Base-by-base conservation (phyloP, 1,140 invertebrate species). In the Penaeus japonicus region DNA sequence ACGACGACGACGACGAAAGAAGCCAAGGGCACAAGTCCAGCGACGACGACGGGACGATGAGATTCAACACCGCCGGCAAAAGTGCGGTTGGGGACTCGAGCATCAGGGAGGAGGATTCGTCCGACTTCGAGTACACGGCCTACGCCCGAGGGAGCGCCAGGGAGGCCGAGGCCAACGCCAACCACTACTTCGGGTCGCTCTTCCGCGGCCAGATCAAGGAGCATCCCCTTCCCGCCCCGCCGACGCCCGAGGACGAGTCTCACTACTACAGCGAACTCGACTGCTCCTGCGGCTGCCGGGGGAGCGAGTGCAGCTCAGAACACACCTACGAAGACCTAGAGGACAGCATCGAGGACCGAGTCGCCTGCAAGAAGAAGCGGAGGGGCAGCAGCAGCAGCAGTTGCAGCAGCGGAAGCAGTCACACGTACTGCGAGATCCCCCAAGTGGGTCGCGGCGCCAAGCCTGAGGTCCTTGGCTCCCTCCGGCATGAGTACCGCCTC, bases 41-140 rank as follows among this genome's bases (percentile, higher is more conserved):
- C n/a, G 87, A 88, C 65, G 87, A 88, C 32, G 87, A 88, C 77
- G 87, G 87, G 15, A 88, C 87, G n/a, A 82, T 83, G 80, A 83
- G 87, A 27, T 88, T 88, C 32, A 88, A 88, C 87, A 88, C 87
- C 2, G 87, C 87, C 5, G 70, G 80, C 5, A 88, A 88, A 35
- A 88, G 87, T n/a, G 70, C 55, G 24, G 83, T 53, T 55, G 78
- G 32, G 12, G 79, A 39, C 0, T 73, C 80, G 30, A 81, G 62
- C 15, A 82, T 53, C 53, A 88, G 77, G 53, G 87, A 88, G 39
- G 87, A 88, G 4, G 87, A 88, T 15, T 88, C 87, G 15, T 88
- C 87, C 2, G 87, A 88, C 55, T 88, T 88, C 32, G 87, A 88
- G 54, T 88, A 83, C 80, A 88, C 87, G 20, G 78, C 83, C 54